phyloP scores from a whole-genome alignment of 2,113 vertebrate genomes.

The Pongo pygmaeus region DNA sequence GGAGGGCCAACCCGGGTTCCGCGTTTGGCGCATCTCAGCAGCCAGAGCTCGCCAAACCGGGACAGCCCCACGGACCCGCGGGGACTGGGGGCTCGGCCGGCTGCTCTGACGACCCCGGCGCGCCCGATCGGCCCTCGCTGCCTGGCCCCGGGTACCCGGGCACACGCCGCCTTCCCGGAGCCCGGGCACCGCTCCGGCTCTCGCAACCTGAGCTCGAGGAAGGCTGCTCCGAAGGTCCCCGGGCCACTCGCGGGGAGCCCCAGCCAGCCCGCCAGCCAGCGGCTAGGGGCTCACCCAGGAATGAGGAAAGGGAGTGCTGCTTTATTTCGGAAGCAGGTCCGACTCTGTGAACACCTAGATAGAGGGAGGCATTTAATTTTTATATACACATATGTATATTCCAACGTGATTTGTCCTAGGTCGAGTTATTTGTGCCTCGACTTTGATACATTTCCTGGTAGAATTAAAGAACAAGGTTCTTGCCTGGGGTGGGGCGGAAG shows the following conservation, averaged over 20 bases:
- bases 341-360: neutral
- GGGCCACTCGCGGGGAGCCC: fast-evolving
- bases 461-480: slow-evolving; percentile 24
- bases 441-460: neutral
- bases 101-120: no score
- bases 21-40: fast-evolving
- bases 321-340: neutral
- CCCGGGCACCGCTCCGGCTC: neutral
- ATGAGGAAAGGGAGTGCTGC: neutral
- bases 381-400: neutral
- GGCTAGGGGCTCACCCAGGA: neutral
- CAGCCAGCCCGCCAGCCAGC: neutral
- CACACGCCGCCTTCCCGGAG: neutral
- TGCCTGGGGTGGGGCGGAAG: neutral
- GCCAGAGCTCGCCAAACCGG: neutral
- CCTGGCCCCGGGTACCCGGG: neutral
- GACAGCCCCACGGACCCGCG: fast-evolving
- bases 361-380: neutral
- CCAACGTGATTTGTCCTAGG: neutral
- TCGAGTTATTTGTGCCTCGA: neutral
- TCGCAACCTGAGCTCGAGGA: fast-evolving
- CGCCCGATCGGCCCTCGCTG: fast-evolving
- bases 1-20: fast-evolving
- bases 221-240: neutral
- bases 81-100: fast-evolving